A percentile compares a stretch with the other conserved stretches of the same genome.
Conservation (phyloP, 2,888 invertebrate species). For the Epinotia ramella region DNA sequence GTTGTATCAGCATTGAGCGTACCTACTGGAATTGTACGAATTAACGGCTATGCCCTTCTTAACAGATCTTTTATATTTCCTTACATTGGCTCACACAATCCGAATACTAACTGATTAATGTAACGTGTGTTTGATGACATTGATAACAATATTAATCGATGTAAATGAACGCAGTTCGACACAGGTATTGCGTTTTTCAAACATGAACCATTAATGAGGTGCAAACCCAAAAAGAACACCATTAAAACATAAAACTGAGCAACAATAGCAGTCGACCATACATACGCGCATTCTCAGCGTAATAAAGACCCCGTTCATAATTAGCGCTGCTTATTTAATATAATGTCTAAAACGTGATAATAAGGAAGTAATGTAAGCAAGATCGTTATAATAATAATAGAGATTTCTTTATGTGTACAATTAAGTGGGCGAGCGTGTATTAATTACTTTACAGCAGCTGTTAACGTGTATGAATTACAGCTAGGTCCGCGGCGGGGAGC, state of each 20-base stretch:
- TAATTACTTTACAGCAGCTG: constrained; percentile 74
- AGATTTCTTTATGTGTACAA: constrained; percentile 80
- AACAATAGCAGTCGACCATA: constrained; percentile 74
- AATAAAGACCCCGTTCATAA: constrained; percentile 78
- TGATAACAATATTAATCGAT: not conserved
- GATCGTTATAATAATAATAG: constrained; percentile 77
- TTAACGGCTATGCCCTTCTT: not conserved
- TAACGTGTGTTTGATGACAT: not conserved
- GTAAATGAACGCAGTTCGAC: not conserved
- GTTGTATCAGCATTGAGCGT: not conserved
- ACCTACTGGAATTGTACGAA: not conserved
- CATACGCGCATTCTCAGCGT: constrained; percentile 71
- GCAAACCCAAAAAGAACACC: constrained; percentile 25
- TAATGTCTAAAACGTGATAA: constrained; percentile 79
- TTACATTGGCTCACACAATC: not conserved
- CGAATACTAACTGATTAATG: not conserved
- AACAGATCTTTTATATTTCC: not conserved
- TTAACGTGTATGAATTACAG: constrained; percentile 68
- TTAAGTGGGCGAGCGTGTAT: constrained; percentile 74
- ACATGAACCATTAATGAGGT: constrained; percentile 13
- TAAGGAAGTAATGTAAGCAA: constrained; percentile 81
- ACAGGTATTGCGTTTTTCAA: not conserved
- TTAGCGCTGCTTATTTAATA: constrained; percentile 81
- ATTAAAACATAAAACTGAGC: constrained; percentile 33
- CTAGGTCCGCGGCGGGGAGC: constrained; percentile 61